phyloP scores from a whole-genome alignment of 2,888 invertebrate genomes.

The Pheosia tremula region DNA sequence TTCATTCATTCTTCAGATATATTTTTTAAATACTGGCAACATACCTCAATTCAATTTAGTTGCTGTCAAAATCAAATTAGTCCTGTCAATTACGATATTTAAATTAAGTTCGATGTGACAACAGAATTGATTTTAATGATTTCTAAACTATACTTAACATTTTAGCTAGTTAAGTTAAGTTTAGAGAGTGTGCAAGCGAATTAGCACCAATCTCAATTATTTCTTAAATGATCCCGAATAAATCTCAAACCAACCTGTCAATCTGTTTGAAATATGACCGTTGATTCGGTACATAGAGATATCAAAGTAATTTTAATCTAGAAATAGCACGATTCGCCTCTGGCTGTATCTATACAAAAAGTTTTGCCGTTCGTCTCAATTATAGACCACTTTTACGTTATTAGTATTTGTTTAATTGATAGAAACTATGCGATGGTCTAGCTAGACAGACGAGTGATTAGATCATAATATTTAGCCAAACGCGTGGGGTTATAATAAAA shows the following conservation, averaged over 20 bases:
- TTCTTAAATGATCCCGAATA: conserved; percentile 56
- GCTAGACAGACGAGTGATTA: not conserved
- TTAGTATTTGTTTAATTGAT: conserved; percentile 4
- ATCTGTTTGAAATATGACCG: conserved; percentile 29
- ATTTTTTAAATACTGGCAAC: too few species aligned
- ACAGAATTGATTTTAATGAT: too few species aligned
- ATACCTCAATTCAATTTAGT: too few species aligned
- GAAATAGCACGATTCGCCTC: conserved; percentile 28
- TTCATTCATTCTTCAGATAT: too few species aligned
- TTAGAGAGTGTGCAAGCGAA: too few species aligned
- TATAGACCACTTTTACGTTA: not conserved
- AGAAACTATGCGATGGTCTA: conserved; percentile 1
- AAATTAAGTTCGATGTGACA: too few species aligned
- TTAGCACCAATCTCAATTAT: conserved; percentile 3
- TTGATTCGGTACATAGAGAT: conserved; percentile 16
- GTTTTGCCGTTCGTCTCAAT: conserved; percentile 18
- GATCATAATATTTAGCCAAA: not conserved
- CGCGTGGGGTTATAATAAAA: not conserved
- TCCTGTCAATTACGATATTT: too few species aligned
- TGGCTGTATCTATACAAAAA: conserved; percentile 29
- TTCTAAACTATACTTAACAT: too few species aligned
- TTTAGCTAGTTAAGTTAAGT: too few species aligned
- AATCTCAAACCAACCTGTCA: conserved; percentile 45
- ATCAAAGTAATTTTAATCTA: conserved; percentile 33
- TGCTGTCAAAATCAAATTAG: too few species aligned